phyloP scores from a whole-genome alignment of 2,888 invertebrate genomes.

The Agrotis exclamationis region DNA sequence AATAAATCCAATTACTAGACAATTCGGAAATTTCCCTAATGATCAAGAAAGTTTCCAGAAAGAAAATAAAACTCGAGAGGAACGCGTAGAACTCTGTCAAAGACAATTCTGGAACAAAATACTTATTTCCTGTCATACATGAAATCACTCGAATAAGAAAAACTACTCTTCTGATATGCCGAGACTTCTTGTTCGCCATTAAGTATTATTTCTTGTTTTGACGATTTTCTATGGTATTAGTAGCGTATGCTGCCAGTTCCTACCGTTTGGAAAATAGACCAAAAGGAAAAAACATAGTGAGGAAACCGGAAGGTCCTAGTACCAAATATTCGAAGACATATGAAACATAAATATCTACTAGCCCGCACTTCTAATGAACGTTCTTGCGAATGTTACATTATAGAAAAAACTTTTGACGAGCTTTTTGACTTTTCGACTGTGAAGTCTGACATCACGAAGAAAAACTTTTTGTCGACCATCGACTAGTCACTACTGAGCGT shows the following conservation, averaged over 20 bases:
- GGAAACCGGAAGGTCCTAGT: too few relatives aligned
- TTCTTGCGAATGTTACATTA: too few relatives aligned
- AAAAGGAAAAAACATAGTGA: not conserved
- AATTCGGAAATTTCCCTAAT: constrained; percentile 43
- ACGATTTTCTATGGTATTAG: too few relatives aligned
- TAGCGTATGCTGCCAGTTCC: not conserved
- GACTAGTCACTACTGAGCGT: too few relatives aligned
- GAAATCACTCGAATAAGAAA: constrained; percentile 5
- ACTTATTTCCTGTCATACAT: constrained; percentile 18
- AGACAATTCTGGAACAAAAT: constrained; percentile 25
- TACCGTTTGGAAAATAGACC: not conserved
- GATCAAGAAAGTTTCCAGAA: constrained; percentile 39
- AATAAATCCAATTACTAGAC: constrained; percentile 38
- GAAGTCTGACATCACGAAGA: too few relatives aligned
- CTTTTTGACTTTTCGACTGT: too few relatives aligned
- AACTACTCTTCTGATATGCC: not conserved
- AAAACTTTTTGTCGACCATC: too few relatives aligned
- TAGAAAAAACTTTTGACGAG: too few relatives aligned
- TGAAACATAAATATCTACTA: too few relatives aligned
- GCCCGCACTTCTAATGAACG: too few relatives aligned
- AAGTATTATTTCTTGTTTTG: not conserved
- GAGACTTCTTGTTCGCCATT: constrained; percentile 1
- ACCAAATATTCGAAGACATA: too few relatives aligned
- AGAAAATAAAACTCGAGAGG: constrained; percentile 6
- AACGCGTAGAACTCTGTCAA: constrained; percentile 22